These are phyloP conservation scores for Pygmarrhopalites habei DNA, from an alignment of 1,140 invertebrate species.

Conservation along the genomic window DNA sequence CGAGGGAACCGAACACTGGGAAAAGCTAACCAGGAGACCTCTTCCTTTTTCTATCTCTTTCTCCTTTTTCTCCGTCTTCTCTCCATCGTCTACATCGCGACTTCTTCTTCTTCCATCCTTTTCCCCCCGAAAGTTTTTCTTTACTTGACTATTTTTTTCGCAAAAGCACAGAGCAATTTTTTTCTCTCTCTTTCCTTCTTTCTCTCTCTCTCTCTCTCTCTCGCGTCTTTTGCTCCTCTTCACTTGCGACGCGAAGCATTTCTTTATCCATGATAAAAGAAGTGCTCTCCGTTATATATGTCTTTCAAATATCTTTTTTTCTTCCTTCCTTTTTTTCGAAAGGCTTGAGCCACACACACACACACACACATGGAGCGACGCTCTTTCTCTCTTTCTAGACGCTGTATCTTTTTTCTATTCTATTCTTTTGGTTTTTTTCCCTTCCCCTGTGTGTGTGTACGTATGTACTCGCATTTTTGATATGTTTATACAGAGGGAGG, in stretches of 20 bases:
- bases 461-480: too few relatives aligned
- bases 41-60: conserved; percentile 6
- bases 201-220: background rate
- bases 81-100: conserved; percentile 1
- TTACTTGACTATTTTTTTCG: conserved; percentile 14
- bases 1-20: background rate
- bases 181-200: background rate
- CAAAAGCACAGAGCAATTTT: background rate
- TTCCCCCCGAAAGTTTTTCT: conserved; percentile 15
- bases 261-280: background rate
- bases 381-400: too few relatives aligned
- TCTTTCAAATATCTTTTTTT: conserved; percentile 10
- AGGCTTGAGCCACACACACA: background rate
- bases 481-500: too few relatives aligned
- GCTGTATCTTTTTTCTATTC: too few relatives aligned
- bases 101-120: conserved; percentile 5
- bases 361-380: too few relatives aligned
- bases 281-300: conserved; percentile 10
- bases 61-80: conserved; percentile 8
- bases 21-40: background rate
- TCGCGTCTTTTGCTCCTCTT: background rate
- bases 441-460: too few relatives aligned
- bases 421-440: too few relatives aligned
- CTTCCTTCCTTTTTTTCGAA: conserved; percentile 3
- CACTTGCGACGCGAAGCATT: too few relatives aligned